Base-by-base conservation (phyloP, 2,797 vertebrate species). In the Nannoperca obscura region DNA sequence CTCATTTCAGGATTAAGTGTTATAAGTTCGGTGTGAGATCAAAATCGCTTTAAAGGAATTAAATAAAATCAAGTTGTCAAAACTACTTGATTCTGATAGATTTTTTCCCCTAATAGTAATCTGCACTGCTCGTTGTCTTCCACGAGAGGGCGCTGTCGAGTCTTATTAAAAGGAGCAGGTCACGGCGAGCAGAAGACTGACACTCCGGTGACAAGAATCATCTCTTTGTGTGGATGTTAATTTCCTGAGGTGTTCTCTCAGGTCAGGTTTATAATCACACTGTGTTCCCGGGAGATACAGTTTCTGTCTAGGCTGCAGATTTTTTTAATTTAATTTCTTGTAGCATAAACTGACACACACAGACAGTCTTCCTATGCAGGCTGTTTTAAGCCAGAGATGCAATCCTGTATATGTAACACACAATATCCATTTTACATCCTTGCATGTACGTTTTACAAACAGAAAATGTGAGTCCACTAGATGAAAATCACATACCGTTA, bases 231-330 rank as follows among this genome's bases (percentile, higher is more conserved):
- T 54, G 78, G 80, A 77, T 78, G 57, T 64, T 91, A 78, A 85
- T 89, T 85, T 89, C 85, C 84, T 71, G 77, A 50, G 65, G 34
- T 60, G 59, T 61, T 72, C 65, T 84, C 42, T n/a, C 53, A 19
- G 64, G 54, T 54, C 61, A 65, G 52, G 47, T 61, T 36, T 69
- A 67, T 77, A 50, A 84, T 88, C 69, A 80, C 82, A 70, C 50
- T 5, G 50, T 74, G 76, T 59, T 70, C 75, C 59, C 71, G 46
- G 7, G 58, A 76, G 80, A 88, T 83, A 66, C 55, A 30, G 66
- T 89, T 86, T 86, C 81, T 79, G 74, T 69, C 19, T 0, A 52
- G 10, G 55, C 70, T 78, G 82, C 78, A 78, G 74, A 66, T 84
- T 76, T 76, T 76, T 66, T 61, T 36, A 20, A 69, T 64, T 54